Conservation (phyloP, 2,888 invertebrate species). For the Allacma fusca region DNA sequence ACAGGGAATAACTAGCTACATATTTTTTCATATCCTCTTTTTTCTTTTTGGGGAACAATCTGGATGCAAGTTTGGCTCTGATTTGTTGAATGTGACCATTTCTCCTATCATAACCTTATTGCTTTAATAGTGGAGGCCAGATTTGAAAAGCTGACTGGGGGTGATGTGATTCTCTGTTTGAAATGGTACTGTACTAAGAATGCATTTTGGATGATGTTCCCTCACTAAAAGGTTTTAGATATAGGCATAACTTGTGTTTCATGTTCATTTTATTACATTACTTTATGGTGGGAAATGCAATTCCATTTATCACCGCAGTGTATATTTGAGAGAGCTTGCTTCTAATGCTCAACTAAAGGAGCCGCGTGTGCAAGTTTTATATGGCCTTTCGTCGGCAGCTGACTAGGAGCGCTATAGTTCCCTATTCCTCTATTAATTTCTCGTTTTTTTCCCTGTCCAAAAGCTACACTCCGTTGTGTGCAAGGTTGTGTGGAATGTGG, state of each 20-base stretch:
- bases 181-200: too few species aligned
- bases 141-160: too few species aligned
- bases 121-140: not conserved
- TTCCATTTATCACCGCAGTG: constrained; percentile 41
- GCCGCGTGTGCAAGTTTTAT: constrained; percentile 46
- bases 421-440: constrained; percentile 1
- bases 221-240: constrained; percentile 10
- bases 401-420: constrained; percentile 38
- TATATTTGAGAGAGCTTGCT: not conserved
- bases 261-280: constrained; percentile 37
- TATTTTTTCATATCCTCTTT: not conserved
- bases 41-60: not conserved
- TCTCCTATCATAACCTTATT: constrained; percentile 7
- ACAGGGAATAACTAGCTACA: not conserved
- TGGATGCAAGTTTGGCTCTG: not conserved
- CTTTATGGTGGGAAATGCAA: constrained; percentile 30
- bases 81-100: constrained; percentile 12
- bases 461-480: not conserved
- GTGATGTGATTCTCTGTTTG: too few species aligned
- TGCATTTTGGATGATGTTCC: constrained; percentile 11
- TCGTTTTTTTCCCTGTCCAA: not conserved
- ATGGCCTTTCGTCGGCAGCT: constrained; percentile 55
- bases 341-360: not conserved
- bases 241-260: constrained; percentile 11
- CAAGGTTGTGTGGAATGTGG: too few species aligned